Conservation (phyloP, 2,888 invertebrate genomes). For the Lymantria monacha region DNA sequence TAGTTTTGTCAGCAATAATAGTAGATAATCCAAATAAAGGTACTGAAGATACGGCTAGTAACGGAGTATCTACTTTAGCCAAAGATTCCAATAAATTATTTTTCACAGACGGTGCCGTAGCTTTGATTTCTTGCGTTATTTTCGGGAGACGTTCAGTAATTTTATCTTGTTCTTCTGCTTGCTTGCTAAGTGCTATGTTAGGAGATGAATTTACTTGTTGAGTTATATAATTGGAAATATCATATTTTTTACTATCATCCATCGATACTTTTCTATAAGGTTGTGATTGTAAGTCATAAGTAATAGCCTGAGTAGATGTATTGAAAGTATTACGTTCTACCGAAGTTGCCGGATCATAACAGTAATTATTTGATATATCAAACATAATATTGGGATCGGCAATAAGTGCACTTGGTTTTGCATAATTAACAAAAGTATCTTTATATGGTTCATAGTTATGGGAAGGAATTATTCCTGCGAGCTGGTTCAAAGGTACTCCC, state of each 20-base stretch:
- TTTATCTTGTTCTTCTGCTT: conserved; percentile 1
- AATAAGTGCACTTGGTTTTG: background rate
- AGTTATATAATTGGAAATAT: conserved; percentile 3
- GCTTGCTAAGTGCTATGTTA: background rate
- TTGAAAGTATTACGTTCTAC: background rate
- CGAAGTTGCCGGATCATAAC: background rate
- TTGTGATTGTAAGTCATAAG: background rate
- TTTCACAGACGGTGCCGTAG: background rate
- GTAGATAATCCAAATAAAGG: conserved; percentile 48
- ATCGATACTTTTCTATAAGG: background rate
- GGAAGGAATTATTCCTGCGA: background rate
- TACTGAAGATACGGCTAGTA: conserved; percentile 40
- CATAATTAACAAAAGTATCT: background rate
- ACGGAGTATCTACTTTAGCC: conserved; percentile 31
- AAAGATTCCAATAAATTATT: conserved; percentile 34
- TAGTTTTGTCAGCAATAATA: conserved; percentile 40
- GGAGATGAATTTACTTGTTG: conserved; percentile 10
- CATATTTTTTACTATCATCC: conserved; percentile 4
- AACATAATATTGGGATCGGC: background rate
- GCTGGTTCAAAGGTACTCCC: background rate
- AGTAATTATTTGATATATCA: background rate
- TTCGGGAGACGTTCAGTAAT: conserved; percentile 1
- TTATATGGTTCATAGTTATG: background rate
- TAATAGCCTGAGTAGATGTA: background rate
- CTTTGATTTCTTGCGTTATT: background rate